Conservation (phyloP, 1,140 invertebrate species). For the Pogonognathellus flavescens region DNA sequence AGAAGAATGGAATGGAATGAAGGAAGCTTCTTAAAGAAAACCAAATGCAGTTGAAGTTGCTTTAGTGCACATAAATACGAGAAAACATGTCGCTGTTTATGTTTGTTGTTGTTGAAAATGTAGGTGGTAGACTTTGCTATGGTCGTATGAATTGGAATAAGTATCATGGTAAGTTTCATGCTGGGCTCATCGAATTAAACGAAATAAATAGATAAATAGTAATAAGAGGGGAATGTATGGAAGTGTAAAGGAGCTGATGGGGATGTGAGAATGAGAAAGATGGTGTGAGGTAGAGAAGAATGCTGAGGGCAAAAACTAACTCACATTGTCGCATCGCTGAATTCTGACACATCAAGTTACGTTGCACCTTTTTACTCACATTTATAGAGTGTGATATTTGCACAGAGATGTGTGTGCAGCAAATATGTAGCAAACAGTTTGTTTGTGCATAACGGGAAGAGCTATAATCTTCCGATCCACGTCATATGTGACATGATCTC, state of each 20-base stretch:
- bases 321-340: conserved; percentile 15
- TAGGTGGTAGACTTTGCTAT: conserved; percentile 14
- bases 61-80: neutral
- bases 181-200: conserved; percentile 28
- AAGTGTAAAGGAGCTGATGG: too few relatives aligned
- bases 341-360: neutral
- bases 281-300: neutral
- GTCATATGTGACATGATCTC: too few relatives aligned
- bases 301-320: neutral
- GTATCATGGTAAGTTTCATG: conserved; percentile 20
- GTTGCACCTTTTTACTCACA: conserved; percentile 7
- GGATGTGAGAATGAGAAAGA: too few relatives aligned
- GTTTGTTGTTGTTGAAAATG: conserved; percentile 30
- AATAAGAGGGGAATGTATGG: too few relatives aligned
- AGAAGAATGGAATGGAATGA: conserved; percentile 32
- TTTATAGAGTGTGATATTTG: too few relatives aligned
- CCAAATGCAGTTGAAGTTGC: neutral
- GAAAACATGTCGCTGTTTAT: conserved; percentile 7
- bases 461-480: neutral
- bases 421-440: neutral
- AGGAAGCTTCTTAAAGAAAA: conserved; percentile 9
- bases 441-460: neutral
- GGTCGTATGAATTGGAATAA: conserved; percentile 3
- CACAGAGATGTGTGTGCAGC: neutral
- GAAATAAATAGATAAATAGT: neutral